Percentiles rank a stretch among this genome's conserved stretches.
Conservation (phyloP, 30 jellyfish, hydroid and myxozoan species). For the Pseudorhiza aurosa region DNA sequence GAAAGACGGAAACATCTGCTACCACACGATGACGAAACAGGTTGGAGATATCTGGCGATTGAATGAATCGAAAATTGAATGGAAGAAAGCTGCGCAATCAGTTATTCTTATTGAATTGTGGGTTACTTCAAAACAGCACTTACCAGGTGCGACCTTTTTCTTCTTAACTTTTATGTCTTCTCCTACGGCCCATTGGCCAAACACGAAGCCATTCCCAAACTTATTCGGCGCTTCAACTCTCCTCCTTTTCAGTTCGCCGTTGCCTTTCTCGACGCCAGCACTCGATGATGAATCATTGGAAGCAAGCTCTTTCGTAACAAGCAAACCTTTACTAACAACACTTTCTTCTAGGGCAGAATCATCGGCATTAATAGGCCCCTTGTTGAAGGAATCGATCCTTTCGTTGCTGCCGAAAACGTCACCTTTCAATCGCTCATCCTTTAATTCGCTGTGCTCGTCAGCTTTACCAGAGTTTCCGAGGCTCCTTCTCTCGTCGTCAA, state of each 20-base stretch:
- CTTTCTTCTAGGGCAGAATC: background rate
- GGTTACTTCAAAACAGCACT: background rate
- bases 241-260: slow-evolving; percentile 20
- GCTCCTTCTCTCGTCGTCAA: background rate
- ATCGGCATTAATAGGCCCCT: background rate
- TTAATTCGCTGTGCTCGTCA: background rate
- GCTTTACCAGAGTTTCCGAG: background rate
- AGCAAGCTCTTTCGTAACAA: background rate
- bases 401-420: background rate
- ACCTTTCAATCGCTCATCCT: background rate
- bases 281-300: background rate
- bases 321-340: background rate
- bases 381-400: background rate
- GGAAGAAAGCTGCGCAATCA: no score
- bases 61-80: no score
- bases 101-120: no score
- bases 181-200: slow-evolving; percentile 37
- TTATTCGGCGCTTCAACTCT: background rate
- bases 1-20: no score
- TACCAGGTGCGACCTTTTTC: slow-evolving; percentile 31
- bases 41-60: no score
- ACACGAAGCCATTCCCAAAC: slow-evolving; percentile 19
- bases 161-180: background rate
- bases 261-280: slow-evolving; percentile 6
- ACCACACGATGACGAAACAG: no score